Evolutionary conservation across 2,113 vertebrate genomes (phyloP), one percentile per base, ranked within the genome.

Genomic region (Hemichromis elongatus): DNA sequence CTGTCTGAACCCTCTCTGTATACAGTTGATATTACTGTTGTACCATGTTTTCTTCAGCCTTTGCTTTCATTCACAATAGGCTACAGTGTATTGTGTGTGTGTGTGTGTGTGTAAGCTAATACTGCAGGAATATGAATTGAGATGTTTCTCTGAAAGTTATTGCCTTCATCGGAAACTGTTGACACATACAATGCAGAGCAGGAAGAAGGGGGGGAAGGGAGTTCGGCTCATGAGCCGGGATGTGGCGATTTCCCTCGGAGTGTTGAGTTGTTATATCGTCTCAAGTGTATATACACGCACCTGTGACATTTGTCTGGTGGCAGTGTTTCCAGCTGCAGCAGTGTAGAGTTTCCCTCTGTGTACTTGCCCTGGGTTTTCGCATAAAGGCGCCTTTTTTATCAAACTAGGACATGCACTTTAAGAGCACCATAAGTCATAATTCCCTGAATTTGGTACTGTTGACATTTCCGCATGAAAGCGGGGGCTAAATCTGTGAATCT

Each of bases 181-280:
- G 59, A 78, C 82, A 9, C 10, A 40, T 16, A 35, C 42, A 11
- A 53, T 5, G 6, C 24, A 3, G 14, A 13, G 37, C 61, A 80
- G 86, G 79, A 66, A 83, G 80, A 16, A 30, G n/a, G 45, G 26
- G 61, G 35, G n/a, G 61, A 9, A 80, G 9, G 1, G 61, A 84
- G 86, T 80, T 91, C 45, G 61, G 52, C 59, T 66, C 24, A 1
- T 0, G 9, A 56, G 6, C 63, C 9, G 79, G 87, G 73, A 89
- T 57, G 59, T 70, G 19, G 56, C 1, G 7, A 68, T 81, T 85
- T 86, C 70, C 89, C 91, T 70, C 61, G 53, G 84, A 88, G 91
- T 55, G 52, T 85, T 83, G 56, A 87, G 68, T 59, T 91, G 80
- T 94, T 90, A 79, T 90, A 78, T 95, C 92, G 87, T 92, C 81